phyloP scores from a whole-genome alignment of 2,113 vertebrate species.

The Thermophis baileyi region DNA sequence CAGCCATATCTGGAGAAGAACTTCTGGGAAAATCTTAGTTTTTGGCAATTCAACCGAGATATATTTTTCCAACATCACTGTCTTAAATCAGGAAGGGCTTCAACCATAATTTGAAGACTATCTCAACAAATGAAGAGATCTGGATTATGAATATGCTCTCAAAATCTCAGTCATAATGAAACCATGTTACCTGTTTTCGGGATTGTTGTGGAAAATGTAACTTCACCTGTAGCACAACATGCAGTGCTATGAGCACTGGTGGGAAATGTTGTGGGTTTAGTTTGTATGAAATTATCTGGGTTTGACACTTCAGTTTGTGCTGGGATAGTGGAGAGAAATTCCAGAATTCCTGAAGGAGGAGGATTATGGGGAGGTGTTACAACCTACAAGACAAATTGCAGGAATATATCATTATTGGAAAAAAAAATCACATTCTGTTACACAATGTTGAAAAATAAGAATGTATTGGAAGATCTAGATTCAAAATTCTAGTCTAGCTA shows the following conservation, averaged over 20 bases:
- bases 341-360: slow-evolving; percentile 43
- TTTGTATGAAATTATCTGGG: slow-evolving; percentile 24
- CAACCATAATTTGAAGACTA: not conserved
- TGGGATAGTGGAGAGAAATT: slow-evolving; percentile 25
- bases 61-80: not conserved
- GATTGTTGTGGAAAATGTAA: slow-evolving; percentile 29
- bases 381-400: slow-evolving; percentile 55
- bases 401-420: slow-evolving; percentile 2
- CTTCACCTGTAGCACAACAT: slow-evolving; percentile 7
- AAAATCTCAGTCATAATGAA: not conserved
- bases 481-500: not conserved
- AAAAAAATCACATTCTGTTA: not conserved
- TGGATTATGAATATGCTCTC: not conserved
- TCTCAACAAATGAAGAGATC: not conserved
- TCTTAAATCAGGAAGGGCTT: not conserved
- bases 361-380: slow-evolving; percentile 32
- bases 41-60: not conserved
- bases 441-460: not conserved
- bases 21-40: not conserved
- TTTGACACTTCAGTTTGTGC: slow-evolving; percentile 20
- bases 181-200: slow-evolving; percentile 67
- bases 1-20: not conserved
- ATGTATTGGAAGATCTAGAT: not conserved
- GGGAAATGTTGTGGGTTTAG: slow-evolving; percentile 25
- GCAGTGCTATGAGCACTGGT: not conserved